Base-by-base conservation (phyloP, 2,797 vertebrate species). In the Austrolebias charrua region DNA sequence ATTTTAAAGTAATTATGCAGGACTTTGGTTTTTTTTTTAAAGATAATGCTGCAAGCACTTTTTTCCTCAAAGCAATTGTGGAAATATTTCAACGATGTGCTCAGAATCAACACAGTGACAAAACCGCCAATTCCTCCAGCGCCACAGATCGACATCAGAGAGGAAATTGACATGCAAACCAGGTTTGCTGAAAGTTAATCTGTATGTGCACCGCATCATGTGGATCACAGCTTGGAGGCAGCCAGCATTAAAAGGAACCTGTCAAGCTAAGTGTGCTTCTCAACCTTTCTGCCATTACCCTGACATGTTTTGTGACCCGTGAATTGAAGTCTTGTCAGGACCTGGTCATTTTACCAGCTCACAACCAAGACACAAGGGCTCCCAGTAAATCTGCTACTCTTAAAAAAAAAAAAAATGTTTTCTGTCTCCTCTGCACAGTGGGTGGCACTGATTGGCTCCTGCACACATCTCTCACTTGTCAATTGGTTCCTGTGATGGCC, bases 291-390 rank as follows among this genome's bases (percentile, higher is more conserved):
- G 86, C 88, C 89, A 87, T 85, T 78, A 74, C 79, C 75, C 81
- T 92, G 91, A 92, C 90, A 89, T 85, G 83, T 91, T 87, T 88
- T 73, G 78, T 91, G 92, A 93, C 91, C 92, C 89, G 60, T 90
- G 84, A 86, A 88, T 86, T 90, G 88, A 92, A 89, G 89, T 88
- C 88, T 91, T 92, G 91, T 92, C 92, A 92, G 70, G 85, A 88
- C 83, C 83, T 85, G 86, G 87, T 90, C 88, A 88, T 88, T 90
- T 89, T 86, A 89, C 85, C 83, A 80, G 80, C 76, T 80, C 79
- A 78, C 68, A 79, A 78, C 71, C 71, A 55, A 71, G 81, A 78
- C 33, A 15, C 65, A 69, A 82, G 75, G 60, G 60, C 71, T 79
- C 63, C 76, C 35, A 63, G 78, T 78, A 84, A 89, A 86, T 85